A percentile compares a stretch with the other conserved stretches of the same genome.
Evolutionary conservation across 2,113 vertebrate genomes (phyloP).

Genomic region (Dissostichus mawsoni): DNA sequence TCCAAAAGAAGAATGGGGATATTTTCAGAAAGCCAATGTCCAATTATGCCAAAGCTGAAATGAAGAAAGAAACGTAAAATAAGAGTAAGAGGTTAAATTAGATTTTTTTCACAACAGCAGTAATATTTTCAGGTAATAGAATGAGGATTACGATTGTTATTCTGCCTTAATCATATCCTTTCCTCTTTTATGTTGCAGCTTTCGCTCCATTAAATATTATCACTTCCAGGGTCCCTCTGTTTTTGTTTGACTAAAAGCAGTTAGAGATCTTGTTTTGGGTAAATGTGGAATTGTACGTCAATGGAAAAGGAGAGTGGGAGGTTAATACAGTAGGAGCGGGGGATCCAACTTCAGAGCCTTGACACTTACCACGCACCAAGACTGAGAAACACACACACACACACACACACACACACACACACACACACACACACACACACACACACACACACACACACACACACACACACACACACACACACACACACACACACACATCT

Average conservation of each 20-base stretch:
- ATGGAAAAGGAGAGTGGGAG: background rate
- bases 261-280: constrained; percentile 7
- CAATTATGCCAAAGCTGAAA: background rate
- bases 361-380: background rate
- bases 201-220: background rate
- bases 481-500: too few species aligned
- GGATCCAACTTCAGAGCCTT: constrained; percentile 1
- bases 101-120: background rate
- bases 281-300: background rate
- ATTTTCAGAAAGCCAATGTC: background rate
- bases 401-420: background rate
- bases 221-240: background rate
- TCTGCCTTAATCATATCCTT: too few species aligned
- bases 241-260: background rate
- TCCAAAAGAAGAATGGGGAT: background rate
- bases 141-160: background rate
- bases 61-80: background rate
- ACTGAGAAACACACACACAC: constrained; percentile 31
- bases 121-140: too few species aligned
- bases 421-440: too few species aligned
- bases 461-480: too few species aligned
- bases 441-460: too few species aligned
- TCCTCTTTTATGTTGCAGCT: background rate
- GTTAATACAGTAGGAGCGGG: background rate
- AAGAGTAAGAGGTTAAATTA: background rate